phyloP scores from a whole-genome alignment of 1,140 invertebrate species.

The Drosophila bocqueti region DNA sequence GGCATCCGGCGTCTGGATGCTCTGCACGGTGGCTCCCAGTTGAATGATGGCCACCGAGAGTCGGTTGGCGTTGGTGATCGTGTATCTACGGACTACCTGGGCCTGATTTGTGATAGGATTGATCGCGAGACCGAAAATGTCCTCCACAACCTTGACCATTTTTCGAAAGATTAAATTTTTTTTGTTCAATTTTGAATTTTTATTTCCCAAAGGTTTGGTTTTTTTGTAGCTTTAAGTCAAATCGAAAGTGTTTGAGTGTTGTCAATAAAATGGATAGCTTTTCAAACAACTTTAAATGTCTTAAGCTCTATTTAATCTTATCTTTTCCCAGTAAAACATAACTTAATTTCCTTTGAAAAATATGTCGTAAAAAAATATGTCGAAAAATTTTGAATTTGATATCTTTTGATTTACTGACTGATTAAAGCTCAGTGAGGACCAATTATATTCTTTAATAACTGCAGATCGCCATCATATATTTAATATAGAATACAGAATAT shows the following conservation, averaged over 20 bases:
- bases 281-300: neutral
- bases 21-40: constrained; percentile 90
- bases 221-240: neutral
- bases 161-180: neutral
- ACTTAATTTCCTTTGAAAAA: too few species aligned
- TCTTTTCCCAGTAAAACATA: too few species aligned
- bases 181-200: constrained; percentile 32
- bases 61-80: constrained; percentile 87
- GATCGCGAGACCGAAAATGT: constrained; percentile 69
- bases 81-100: constrained; percentile 86
- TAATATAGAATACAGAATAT: neutral
- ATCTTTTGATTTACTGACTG: neutral
- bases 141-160: constrained; percentile 68
- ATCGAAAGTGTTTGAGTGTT: neutral
- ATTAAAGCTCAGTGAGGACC: neutral
- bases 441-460: neutral
- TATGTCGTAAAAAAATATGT: too few species aligned
- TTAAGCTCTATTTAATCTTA: neutral
- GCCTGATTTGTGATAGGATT: constrained; percentile 74
- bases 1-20: constrained; percentile 90
- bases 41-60: constrained; percentile 80
- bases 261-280: neutral
- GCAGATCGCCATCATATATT: too few species aligned
- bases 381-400: too few species aligned
- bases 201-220: neutral